phyloP scores from a whole-genome alignment of 1,140 invertebrate genomes.

The Colletes latitarsis region DNA sequence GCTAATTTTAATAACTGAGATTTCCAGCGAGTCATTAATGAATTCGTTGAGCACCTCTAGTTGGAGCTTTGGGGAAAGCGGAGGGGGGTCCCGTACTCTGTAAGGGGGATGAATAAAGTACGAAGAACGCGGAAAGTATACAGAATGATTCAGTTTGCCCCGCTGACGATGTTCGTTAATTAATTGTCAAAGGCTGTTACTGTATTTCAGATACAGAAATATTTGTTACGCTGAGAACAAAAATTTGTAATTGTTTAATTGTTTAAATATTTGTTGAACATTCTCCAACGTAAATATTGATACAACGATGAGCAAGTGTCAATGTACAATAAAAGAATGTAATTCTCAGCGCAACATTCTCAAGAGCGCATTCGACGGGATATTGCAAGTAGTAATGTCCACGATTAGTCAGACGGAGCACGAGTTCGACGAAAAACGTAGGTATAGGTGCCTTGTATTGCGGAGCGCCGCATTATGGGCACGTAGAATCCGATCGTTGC shows the following conservation, averaged over 20 bases:
- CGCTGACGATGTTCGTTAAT: no score
- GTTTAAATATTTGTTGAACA: no score
- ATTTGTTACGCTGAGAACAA: not conserved
- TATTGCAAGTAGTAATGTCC: not conserved
- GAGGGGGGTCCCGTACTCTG: not conserved
- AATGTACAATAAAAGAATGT: no score
- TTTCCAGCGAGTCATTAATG: constrained; percentile 60
- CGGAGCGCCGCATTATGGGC: constrained; percentile 15
- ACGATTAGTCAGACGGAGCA: not conserved
- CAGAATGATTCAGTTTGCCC: constrained; percentile 8
- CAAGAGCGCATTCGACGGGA: not conserved
- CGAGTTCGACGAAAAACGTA: not conserved
- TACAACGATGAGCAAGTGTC: no score
- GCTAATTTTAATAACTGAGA: constrained; percentile 66
- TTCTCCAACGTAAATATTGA: no score
- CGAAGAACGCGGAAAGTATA: constrained; percentile 14
- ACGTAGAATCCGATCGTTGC: constrained; percentile 28
- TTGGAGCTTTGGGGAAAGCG: not conserved
- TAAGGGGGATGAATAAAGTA: constrained; percentile 12
- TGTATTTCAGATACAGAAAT: not conserved
- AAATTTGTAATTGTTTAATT: no score
- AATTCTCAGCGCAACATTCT: not conserved
- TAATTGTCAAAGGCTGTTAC: not conserved
- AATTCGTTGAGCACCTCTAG: constrained; percentile 56
- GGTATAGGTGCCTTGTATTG: not conserved